Conservation (phyloP, 2,888 invertebrate species). For the Matsumyia berberina region DNA sequence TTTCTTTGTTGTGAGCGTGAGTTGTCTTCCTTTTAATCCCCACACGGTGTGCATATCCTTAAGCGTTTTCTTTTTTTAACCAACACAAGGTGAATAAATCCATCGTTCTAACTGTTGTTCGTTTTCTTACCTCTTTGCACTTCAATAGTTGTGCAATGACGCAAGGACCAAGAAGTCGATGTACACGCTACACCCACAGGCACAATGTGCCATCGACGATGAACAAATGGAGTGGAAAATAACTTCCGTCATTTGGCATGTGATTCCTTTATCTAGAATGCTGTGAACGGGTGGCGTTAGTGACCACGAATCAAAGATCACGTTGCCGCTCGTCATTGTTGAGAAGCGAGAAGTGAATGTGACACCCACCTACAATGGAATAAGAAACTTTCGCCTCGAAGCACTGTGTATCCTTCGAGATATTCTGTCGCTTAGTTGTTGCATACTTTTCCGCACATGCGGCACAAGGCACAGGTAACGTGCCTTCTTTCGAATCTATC, state of each 20-base stretch:
- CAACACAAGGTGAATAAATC: constrained; percentile 7
- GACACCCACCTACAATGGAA: not conserved
- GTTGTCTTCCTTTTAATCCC: too few relatives aligned
- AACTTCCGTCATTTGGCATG: constrained; percentile 26
- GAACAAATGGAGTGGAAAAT: constrained; percentile 33
- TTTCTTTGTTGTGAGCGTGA: too few relatives aligned
- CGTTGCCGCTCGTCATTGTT: constrained; percentile 24
- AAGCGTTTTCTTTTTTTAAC: not conserved
- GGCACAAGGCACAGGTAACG: too few relatives aligned
- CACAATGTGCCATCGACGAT: constrained; percentile 6
- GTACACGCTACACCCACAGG: not conserved
- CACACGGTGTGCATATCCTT: too few relatives aligned
- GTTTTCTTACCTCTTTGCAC: not conserved
- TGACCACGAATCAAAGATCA: constrained; percentile 13
- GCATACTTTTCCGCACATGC: too few relatives aligned
- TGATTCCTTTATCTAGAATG: constrained; percentile 21
- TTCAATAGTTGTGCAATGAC: constrained; percentile 17
- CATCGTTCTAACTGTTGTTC: not conserved
- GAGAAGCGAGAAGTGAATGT: not conserved
- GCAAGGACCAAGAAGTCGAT: not conserved
- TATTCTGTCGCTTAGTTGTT: too few relatives aligned
- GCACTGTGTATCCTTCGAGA: not conserved
- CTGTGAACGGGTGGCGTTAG: constrained; percentile 1
- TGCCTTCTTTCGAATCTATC: too few relatives aligned
- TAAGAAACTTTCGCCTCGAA: not conserved